Percentiles rank a stretch among this genome's conserved stretches.
Conservation (phyloP, 2,113 vertebrate genomes). For the Oncorhynchus mykiss region DNA sequence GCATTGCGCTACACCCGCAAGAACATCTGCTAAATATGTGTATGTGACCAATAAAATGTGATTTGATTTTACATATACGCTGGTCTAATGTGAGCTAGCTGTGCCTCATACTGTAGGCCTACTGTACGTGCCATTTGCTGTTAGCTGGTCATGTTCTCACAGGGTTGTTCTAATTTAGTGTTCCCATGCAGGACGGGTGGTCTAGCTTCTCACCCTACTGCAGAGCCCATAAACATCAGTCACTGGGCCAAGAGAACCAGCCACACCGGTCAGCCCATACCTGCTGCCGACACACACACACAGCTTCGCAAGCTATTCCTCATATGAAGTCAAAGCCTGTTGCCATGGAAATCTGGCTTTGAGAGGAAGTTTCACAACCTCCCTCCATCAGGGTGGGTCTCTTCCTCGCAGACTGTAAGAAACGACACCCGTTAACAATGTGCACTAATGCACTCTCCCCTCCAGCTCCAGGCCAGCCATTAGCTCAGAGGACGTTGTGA, state of each 20-base stretch:
- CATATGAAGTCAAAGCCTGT: slow-evolving; percentile 31
- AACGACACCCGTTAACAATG: neutral
- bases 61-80: too few relatives aligned
- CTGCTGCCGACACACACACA: slow-evolving; percentile 1
- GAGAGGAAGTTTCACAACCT: slow-evolving; percentile 24
- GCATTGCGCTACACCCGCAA: too few relatives aligned
- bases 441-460: neutral
- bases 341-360: slow-evolving; percentile 38
- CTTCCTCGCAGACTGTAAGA: neutral
- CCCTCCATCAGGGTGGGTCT: neutral
- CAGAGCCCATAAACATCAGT: slow-evolving; percentile 11
- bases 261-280: neutral
- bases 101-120: neutral
- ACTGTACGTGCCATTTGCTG: neutral
- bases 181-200: slow-evolving; percentile 6
- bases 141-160: neutral
- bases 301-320: slow-evolving; percentile 24
- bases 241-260: neutral
- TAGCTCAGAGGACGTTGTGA: neutral
- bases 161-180: neutral
- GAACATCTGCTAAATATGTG: too few relatives aligned
- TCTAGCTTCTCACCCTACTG: slow-evolving; percentile 2
- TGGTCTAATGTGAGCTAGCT: too few relatives aligned
- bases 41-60: too few relatives aligned
- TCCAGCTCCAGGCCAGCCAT: neutral